These are phyloP conservation scores for Campylomormyrus tamandua DNA, from an alignment of 2,113 vertebrate genomes.

Conservation along the genomic window DNA sequence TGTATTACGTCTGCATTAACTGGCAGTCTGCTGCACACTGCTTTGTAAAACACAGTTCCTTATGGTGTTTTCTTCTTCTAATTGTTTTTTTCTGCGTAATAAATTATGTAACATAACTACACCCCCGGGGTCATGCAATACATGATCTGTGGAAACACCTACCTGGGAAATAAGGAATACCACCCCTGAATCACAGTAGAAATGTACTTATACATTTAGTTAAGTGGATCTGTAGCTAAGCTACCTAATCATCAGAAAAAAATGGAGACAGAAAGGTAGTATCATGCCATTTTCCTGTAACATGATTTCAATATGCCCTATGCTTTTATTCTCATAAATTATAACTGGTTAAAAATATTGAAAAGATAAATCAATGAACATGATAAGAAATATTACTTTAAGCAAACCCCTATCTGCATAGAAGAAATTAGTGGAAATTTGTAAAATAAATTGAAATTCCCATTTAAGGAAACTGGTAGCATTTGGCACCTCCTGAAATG, in stretches of 20 bases:
- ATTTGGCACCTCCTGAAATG: background rate
- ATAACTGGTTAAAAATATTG: background rate
- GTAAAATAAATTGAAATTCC: background rate
- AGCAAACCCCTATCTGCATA: background rate
- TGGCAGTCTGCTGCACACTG: background rate
- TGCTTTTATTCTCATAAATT: background rate
- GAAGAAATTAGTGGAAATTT: background rate
- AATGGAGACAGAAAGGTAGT: background rate
- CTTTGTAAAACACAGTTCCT: background rate
- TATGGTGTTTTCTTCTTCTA: background rate
- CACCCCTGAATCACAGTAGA: background rate
- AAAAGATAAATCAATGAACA: background rate
- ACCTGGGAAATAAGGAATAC: background rate
- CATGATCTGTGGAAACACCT: background rate
- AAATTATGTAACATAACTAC: background rate
- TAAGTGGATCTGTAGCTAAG: background rate
- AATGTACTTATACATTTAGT: background rate
- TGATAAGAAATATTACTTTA: background rate
- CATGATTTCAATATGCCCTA: background rate
- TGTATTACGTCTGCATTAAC: background rate
- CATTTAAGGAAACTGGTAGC: background rate
- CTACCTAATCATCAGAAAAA: background rate
- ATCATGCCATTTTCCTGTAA: background rate
- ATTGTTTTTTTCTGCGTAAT: background rate
- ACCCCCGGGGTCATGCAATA: background rate